Conservation (phyloP, 1,140 invertebrate species). For the Pseudomyrmex concolor region DNA sequence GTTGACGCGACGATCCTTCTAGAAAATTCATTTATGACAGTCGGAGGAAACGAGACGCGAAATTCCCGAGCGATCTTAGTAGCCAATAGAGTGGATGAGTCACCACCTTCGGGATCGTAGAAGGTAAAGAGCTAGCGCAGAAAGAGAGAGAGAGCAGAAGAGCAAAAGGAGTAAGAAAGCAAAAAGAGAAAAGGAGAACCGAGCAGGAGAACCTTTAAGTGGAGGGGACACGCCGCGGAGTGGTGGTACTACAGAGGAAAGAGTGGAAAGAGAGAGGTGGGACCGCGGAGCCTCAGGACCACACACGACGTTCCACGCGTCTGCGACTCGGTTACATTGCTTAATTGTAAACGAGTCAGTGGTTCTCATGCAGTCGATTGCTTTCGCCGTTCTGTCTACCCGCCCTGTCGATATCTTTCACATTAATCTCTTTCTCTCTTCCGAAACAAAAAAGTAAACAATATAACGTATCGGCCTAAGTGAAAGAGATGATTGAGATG, state of each 20-base stretch:
- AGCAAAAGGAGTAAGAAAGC: constrained; percentile 57
- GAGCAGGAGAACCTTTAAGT: constrained; percentile 67
- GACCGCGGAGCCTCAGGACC: constrained; percentile 80
- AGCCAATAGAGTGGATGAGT: constrained; percentile 76
- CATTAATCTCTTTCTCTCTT: not conserved
- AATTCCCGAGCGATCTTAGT: constrained; percentile 76
- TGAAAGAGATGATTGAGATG: too few species aligned
- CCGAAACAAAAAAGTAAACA: not conserved
- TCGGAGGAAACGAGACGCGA: constrained; percentile 62
- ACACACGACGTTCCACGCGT: constrained; percentile 85
- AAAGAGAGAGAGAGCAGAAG: constrained; percentile 43
- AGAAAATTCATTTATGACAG: constrained; percentile 52
- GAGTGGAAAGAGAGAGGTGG: constrained; percentile 80
- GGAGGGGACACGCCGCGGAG: constrained; percentile 61
- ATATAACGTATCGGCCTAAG: too few species aligned
- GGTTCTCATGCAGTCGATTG: constrained; percentile 76
- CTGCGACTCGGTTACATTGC: constrained; percentile 85
- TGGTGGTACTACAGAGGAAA: constrained; percentile 73
- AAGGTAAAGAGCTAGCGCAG: constrained; percentile 69
- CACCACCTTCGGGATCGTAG: constrained; percentile 70
- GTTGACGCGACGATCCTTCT: not conserved
- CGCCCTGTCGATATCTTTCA: not conserved
- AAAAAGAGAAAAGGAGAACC: constrained; percentile 59
- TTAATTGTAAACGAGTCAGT: constrained; percentile 85
- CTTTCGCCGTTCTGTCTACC: not conserved